Conservation (phyloP, 2,888 invertebrate species). For the Nebria salina region DNA sequence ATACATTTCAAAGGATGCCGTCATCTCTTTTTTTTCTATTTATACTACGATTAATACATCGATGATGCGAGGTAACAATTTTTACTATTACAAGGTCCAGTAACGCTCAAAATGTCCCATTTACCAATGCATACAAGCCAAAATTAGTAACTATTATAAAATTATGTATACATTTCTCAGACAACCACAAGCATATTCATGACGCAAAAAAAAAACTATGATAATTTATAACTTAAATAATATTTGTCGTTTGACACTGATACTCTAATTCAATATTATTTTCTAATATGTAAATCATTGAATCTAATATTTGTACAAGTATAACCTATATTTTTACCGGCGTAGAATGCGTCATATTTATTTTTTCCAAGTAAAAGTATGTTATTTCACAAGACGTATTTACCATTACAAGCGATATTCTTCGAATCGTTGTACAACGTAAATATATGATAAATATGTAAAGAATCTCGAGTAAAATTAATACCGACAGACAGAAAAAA, state of each 20-base stretch:
- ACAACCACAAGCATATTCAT: not conserved
- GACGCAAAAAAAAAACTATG: not conserved
- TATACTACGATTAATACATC: slow-evolving; percentile 35
- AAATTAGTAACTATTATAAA: not conserved
- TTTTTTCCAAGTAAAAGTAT: not conserved
- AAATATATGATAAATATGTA: not conserved
- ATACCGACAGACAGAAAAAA: not conserved
- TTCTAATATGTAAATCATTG: not conserved
- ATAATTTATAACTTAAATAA: not conserved
- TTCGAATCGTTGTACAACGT: not conserved
- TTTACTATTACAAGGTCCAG: slow-evolving; percentile 36
- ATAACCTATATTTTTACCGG: not conserved
- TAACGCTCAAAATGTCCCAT: slow-evolving; percentile 22
- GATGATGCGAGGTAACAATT: slow-evolving; percentile 26
- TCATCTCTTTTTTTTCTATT: slow-evolving; percentile 18
- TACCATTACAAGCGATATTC: not conserved
- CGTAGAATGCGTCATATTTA: not conserved
- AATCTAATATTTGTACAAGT: not conserved
- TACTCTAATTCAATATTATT: not conserved
- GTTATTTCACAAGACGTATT: not conserved
- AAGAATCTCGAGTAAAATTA: not conserved
- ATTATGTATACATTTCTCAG: not conserved
- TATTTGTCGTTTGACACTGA: not conserved
- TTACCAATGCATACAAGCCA: not conserved
- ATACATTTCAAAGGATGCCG: not conserved